Evolutionary conservation across 2,797 vertebrate species (phyloP), one percentile per base, ranked within the genome.

Genomic region (Gallinago stenura): DNA sequence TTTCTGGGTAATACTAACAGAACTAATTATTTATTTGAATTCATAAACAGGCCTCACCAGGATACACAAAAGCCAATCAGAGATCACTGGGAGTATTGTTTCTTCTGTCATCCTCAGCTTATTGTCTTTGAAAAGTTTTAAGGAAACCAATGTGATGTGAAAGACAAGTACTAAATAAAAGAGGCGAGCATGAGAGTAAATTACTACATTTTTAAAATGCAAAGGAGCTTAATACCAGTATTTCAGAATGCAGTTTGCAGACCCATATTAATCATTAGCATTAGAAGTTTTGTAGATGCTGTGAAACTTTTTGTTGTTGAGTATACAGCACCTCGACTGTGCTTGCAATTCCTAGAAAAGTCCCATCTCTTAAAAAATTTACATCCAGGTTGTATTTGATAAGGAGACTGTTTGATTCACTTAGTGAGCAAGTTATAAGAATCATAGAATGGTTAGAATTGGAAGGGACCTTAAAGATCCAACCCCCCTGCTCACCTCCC

Each of bases 81-180:
- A 98, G 10, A 98, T 94, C 93, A 97, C 97, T 95, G 98, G 98
- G 96, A 99, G 98, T 97, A 98, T 75, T 95, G 97, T 98, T 99
- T 97, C 98, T 98, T 97, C 98, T 98, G 98, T 99, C 97, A 97
- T 98, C 98, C 97, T 98, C 98, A 98, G 97, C 96, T 98, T 98
- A 96, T 97, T 98, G 95, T 98, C 98, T 98, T 98, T 98, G 95
- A 86, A 94, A 96, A 62, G 69, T 83, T 91, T 90, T 48, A 95
- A 46, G 91, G 51, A 92, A 84, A 88, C 37, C 61, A 93, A 54
- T 70, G 48, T 75, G 66, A 91, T 12, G 50, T 88, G 86, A 95
- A 90, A 73, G 90, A 77, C 54, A 92, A 64, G 7, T 33, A 87
- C 5, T 60, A 93, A 82, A 75, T 48, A 51, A 33, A 85, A 68